A percentile compares a stretch with the other conserved stretches of the same genome.
These are phyloP conservation scores for Graphium colonna DNA, from an alignment of 2,888 invertebrate species.

Conservation along the genomic window DNA sequence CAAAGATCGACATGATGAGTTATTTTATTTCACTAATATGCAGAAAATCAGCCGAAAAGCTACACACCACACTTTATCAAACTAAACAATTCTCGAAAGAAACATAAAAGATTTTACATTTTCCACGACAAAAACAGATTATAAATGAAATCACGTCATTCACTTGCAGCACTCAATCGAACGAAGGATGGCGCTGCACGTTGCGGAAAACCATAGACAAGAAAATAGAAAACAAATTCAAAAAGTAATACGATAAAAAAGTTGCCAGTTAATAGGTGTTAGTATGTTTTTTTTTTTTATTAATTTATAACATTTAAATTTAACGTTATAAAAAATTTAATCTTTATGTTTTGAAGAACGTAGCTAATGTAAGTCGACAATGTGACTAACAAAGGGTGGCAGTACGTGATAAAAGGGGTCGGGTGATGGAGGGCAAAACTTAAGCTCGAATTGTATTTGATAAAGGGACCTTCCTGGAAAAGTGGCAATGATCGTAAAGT, in stretches of 20 bases:
- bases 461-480: no score
- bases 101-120: conserved; percentile 33
- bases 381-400: no score
- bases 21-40: conserved; percentile 35
- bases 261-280: background rate
- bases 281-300: no score
- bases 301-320: no score
- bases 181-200: conserved; percentile 1
- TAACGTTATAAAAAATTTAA: no score
- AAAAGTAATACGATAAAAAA: background rate
- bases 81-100: conserved; percentile 27
- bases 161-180: background rate
- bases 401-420: no score
- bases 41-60: conserved; percentile 25
- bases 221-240: background rate
- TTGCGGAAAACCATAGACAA: background rate
- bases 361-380: no score
- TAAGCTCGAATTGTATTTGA: no score
- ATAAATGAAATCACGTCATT: conserved; percentile 8
- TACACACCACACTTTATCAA: conserved; percentile 26
- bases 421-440: no score
- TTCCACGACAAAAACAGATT: conserved; percentile 24
- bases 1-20: conserved; percentile 38
- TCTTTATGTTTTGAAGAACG: no score
- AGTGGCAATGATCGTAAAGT: no score